Evolutionary conservation across 2,797 vertebrate species (phyloP).

Genomic region (Uromys caudimaculatus): DNA sequence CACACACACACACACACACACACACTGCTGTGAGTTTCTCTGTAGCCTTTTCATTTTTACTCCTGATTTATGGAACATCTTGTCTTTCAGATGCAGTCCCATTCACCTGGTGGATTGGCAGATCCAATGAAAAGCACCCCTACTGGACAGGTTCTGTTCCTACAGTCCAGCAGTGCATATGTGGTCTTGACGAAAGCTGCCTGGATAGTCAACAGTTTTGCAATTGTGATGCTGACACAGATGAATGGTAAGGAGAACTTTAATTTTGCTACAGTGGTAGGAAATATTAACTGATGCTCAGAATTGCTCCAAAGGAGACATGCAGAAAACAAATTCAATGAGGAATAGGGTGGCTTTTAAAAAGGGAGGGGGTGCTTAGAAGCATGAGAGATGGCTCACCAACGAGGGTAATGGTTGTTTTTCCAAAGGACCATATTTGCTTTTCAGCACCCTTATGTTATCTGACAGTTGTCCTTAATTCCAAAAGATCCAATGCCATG

Average conservation of each 20-base stretch:
- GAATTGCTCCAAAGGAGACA: not conserved
- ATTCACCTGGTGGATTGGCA: constrained; percentile 96
- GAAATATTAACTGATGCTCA: not conserved
- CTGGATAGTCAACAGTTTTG: constrained; percentile 96
- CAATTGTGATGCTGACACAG: constrained; percentile 96
- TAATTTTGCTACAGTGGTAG: not conserved
- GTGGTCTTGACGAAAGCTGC: constrained; percentile 97
- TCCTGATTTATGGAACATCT: not conserved
- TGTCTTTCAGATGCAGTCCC: constrained; percentile 93
- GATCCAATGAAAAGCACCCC: constrained; percentile 92
- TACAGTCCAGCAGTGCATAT: constrained; percentile 95
- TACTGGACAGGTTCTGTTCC: constrained; percentile 97
- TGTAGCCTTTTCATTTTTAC: not conserved
- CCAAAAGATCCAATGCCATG: not conserved
- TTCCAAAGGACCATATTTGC: not conserved
- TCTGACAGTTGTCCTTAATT: not conserved
- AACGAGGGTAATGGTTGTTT: not conserved
- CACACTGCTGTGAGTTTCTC: not conserved
- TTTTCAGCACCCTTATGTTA: not conserved
- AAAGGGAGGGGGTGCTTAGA: not conserved
- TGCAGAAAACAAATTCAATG: not conserved
- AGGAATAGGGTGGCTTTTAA: not conserved
- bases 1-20: not conserved
- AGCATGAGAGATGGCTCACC: not conserved
- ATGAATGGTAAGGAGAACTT: constrained; percentile 91